A percentile compares a stretch with the other conserved stretches of the same genome.
These are phyloP conservation scores for Neoascia interrupta DNA, from an alignment of 2,888 invertebrate genomes.

Conservation along the genomic window DNA sequence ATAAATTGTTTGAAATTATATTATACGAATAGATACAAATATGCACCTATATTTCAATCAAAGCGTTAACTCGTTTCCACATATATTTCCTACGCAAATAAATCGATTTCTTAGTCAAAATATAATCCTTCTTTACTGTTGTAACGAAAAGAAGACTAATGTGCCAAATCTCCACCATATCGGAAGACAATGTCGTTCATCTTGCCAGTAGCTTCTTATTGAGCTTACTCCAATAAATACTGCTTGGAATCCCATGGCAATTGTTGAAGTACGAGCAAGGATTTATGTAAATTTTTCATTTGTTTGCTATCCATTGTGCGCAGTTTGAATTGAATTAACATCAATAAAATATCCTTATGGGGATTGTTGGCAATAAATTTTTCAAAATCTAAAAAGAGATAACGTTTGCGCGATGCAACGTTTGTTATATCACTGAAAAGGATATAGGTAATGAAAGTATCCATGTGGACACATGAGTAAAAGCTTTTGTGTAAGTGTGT, in stretches of 20 bases:
- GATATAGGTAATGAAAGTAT: too few species aligned
- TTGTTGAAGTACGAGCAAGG: constrained; percentile 22
- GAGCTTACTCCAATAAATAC: constrained; percentile 59
- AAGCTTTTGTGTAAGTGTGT: too few species aligned
- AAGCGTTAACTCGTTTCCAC: too few species aligned
- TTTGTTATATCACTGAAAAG: too few species aligned
- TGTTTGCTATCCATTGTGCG: constrained; percentile 68
- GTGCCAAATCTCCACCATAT: constrained; percentile 39
- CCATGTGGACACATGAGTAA: too few species aligned
- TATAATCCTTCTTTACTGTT: too few species aligned
- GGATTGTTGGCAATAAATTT: constrained; percentile 57
- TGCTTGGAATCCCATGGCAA: constrained; percentile 40
- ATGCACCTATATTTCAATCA: too few species aligned
- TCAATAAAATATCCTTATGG: constrained; percentile 74
- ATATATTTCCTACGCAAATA: too few species aligned
- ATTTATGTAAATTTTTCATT: constrained; percentile 62
- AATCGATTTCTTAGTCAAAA: too few species aligned
- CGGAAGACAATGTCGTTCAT: constrained; percentile 59
- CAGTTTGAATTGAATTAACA: constrained; percentile 76
- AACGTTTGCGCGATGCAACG: constrained; percentile 28
- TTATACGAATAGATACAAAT: too few species aligned
- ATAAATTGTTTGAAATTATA: too few species aligned
- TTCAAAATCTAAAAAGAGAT: not conserved
- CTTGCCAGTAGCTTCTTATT: constrained; percentile 47
- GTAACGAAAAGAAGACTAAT: constrained; percentile 12